A percentile compares a stretch with the other conserved stretches of the same genome.
phyloP scores from a whole-genome alignment of 35 echinoderm and acorn worm species.

The Nesometra sesokonis region DNA sequence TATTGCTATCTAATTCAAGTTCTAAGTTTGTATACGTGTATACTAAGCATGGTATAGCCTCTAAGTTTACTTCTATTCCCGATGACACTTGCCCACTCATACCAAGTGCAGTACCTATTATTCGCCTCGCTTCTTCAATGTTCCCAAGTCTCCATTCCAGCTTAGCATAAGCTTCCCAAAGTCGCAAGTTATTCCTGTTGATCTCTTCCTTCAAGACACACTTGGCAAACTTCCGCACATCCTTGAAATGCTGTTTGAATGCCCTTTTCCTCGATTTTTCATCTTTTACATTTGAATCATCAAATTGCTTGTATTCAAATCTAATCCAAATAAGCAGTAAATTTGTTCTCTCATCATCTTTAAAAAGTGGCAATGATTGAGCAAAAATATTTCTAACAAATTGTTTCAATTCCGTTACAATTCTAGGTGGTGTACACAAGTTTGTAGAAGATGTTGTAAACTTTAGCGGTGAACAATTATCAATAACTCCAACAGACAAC shows the following conservation, averaged over 20 bases:
- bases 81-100: constrained; percentile 33
- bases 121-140: constrained; percentile 36
- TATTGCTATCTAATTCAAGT: constrained; percentile 8
- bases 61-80: constrained; percentile 2
- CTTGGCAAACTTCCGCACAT: constrained; percentile 59
- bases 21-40: constrained; percentile 41
- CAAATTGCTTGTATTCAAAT: neutral
- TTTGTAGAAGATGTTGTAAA: neutral
- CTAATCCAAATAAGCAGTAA: constrained; percentile 17
- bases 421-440: neutral
- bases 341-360: neutral
- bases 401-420: neutral
- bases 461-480: neutral
- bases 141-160: constrained; percentile 73
- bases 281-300: neutral
- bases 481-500: neutral
- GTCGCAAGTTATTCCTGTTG: constrained; percentile 63
- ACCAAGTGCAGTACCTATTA: constrained; percentile 59
- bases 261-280: neutral
- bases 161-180: constrained; percentile 64
- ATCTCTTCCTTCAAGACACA: constrained; percentile 36
- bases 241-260: neutral
- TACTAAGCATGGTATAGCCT: constrained; percentile 23
- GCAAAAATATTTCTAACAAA: constrained; percentile 22
- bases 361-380: constrained; percentile 10